phyloP scores from a whole-genome alignment of 2,113 vertebrate species.

The Menidia beryllina region DNA sequence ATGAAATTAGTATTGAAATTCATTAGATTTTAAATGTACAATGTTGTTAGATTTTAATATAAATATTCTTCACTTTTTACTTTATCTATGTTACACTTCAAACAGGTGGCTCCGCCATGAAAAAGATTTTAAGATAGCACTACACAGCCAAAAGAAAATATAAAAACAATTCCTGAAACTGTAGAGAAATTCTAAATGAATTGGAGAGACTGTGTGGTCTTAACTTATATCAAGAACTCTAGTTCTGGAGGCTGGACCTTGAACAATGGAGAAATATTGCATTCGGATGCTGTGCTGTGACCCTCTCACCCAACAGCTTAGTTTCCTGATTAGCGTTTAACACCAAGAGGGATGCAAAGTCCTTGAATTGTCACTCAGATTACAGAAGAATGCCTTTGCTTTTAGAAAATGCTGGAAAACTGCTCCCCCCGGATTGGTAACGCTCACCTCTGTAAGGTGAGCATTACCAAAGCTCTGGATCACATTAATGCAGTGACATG shows the following conservation, averaged over 20 bases:
- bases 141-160: slow-evolving; percentile 7
- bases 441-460: slow-evolving; percentile 53
- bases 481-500: slow-evolving; percentile 56
- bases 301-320: slow-evolving; percentile 66
- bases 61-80: no score
- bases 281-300: slow-evolving; percentile 66
- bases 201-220: slow-evolving; percentile 69
- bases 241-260: slow-evolving; percentile 74
- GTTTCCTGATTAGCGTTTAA: slow-evolving; percentile 69
- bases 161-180: slow-evolving; percentile 37
- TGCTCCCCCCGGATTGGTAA: slow-evolving; percentile 59
- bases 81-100: no score
- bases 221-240: slow-evolving; percentile 64
- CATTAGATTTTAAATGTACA: background rate
- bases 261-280: slow-evolving; percentile 77
- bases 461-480: slow-evolving; percentile 57
- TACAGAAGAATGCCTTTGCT: slow-evolving; percentile 62
- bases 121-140: background rate
- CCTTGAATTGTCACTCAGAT: slow-evolving; percentile 42
- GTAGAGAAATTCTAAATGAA: slow-evolving; percentile 35
- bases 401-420: slow-evolving; percentile 55
- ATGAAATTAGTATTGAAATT: background rate
- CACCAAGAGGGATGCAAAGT: slow-evolving; percentile 62
- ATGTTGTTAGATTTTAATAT: no score
- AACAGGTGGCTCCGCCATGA: no score